A percentile compares a stretch with the other conserved stretches of the same genome.
Conservation (phyloP, 2,888 invertebrate genomes). For the Ceramica pisi region DNA sequence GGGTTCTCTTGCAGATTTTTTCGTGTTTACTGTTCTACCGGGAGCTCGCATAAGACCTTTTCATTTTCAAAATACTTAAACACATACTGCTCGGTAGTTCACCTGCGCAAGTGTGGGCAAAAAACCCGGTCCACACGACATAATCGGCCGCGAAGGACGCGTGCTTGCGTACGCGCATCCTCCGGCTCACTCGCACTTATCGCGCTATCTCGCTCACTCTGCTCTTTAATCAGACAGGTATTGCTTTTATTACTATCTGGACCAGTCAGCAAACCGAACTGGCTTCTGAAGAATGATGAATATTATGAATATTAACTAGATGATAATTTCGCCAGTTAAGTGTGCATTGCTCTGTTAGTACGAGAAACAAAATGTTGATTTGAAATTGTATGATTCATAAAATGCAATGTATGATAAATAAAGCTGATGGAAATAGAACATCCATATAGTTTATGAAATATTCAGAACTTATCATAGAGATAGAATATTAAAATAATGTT, state of each 20-base stretch:
- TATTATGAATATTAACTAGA: constrained; percentile 80
- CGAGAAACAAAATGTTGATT: not conserved
- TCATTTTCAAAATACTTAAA: constrained; percentile 49
- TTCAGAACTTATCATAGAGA: constrained; percentile 15
- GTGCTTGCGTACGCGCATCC: constrained; percentile 84
- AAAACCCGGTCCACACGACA: constrained; percentile 76
- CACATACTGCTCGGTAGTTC: constrained; percentile 77
- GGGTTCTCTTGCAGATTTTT: not conserved
- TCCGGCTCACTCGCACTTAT: constrained; percentile 70
- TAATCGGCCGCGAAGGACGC: constrained; percentile 87
- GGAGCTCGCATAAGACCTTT: constrained; percentile 20
- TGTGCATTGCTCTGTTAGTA: constrained; percentile 26
- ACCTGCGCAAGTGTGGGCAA: constrained; percentile 75
- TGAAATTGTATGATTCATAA: constrained; percentile 10
- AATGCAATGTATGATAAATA: constrained; percentile 18
- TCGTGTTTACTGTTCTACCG: not conserved
- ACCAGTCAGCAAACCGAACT: constrained; percentile 78
- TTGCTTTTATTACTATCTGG: constrained; percentile 78
- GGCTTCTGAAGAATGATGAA: constrained; percentile 77
- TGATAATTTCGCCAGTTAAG: constrained; percentile 70
- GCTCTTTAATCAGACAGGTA: constrained; percentile 75
- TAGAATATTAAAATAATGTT: constrained; percentile 15
- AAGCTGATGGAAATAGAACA: constrained; percentile 4
- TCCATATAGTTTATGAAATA: constrained; percentile 30
- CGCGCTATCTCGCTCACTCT: constrained; percentile 70